Evolutionary conservation across 2,888 invertebrate species (phyloP), one percentile per base, ranked within the genome.

Genomic region (Heliothis peltigera): DNA sequence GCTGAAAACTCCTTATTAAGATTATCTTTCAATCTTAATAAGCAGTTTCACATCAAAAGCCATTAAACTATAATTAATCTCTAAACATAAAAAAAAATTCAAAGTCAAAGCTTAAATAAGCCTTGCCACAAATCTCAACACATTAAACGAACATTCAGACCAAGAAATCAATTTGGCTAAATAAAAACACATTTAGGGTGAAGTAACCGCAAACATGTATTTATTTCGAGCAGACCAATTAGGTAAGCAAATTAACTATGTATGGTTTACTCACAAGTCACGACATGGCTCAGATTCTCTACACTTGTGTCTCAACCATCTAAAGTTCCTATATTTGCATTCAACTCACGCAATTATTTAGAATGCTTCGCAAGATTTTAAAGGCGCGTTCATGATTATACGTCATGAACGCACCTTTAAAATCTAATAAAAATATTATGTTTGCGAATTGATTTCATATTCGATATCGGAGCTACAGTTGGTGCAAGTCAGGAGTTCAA

Each of bases 161-260:
- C 67, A 70, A 64, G 58, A 77, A 72, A 75, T 70, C 56, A 22
- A 67, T 74, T 75, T 57, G 58, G 51, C 35, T 17, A 56, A 57
- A 46, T 57, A 56, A 60, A 58, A 63, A 47, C 60, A 63, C 35
- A 58, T 60, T 59, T 53, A 42, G 68, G 64, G 59, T 52, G 55
- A 44, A 59, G 43, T 58, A 59, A 60, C 66, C 46, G 52, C 67
- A 69, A 67, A 61, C 43, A 43, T 58, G 63, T 56, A 32, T 67
- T 75, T 79, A 79, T 71, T 77, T 79, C 77, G 19, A 60, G 75
- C 19, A 79, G 52, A 5, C 35, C 49, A 66, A 71, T 79, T 77
- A 70, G 51, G 46, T 43, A 66, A 42, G 51, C 47, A 49, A 55
- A 68, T 69, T 25, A 64, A 44, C 59, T 57, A 21, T 49, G 58